These are phyloP conservation scores for Accipiter virgatus DNA, from an alignment of 2,113 vertebrate genomes.

Conservation along the genomic window DNA sequence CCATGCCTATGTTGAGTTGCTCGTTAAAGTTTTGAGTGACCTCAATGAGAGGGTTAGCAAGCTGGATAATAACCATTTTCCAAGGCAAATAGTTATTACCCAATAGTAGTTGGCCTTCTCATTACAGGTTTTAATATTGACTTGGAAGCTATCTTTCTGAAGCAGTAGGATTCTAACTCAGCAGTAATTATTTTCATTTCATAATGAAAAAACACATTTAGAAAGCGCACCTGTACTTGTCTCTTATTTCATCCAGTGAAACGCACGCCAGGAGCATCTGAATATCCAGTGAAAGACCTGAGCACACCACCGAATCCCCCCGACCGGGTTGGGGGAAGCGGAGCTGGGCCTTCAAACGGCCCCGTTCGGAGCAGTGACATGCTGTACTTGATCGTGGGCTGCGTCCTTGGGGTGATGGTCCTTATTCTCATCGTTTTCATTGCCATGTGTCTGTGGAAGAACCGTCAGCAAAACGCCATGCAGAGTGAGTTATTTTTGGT, in stretches of 20 bases:
- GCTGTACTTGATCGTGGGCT: conserved; percentile 92
- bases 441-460: conserved; percentile 95
- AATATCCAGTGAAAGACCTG: conserved; percentile 78
- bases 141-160: not conserved
- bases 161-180: not conserved
- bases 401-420: conserved; percentile 90
- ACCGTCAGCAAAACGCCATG: conserved; percentile 87
- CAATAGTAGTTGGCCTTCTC: not conserved
- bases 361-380: conserved; percentile 78
- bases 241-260: conserved; percentile 62
- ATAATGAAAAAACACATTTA: accelerated
- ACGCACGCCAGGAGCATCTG: conserved; percentile 79
- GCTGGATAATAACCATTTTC: not conserved
- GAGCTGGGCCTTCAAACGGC: conserved; percentile 1
- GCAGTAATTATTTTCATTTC: not conserved
- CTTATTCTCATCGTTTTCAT: conserved; percentile 93
- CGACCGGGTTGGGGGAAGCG: conserved; percentile 1
- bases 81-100: not conserved
- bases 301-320: conserved; percentile 74
- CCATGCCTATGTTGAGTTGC: not conserved
- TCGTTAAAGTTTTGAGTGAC: not conserved
- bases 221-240: accelerated
- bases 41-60: not conserved
- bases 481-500: conserved; percentile 81
- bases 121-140: not conserved